Evolutionary conservation across 2,888 invertebrate genomes (phyloP), one percentile per base, ranked within the genome.

Genomic region (Philereme vetulata): DNA sequence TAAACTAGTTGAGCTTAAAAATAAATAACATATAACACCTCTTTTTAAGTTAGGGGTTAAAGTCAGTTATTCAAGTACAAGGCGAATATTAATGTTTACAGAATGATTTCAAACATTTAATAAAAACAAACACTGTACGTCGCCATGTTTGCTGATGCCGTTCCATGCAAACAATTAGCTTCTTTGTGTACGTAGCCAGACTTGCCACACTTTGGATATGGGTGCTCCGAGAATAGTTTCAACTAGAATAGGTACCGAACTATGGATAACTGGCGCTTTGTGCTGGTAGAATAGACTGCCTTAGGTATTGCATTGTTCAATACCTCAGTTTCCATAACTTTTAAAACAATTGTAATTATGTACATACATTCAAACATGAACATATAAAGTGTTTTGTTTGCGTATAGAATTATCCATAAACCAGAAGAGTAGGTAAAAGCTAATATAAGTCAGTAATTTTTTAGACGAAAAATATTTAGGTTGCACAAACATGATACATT

Each of bases 151-250:
- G 73, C 77, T 72, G 77, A 78, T 77, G 79, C 78, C 76, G 78
- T 78, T 77, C 76, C 75, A 71, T 67, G 75, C 76, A 81, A 84
- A 85, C 84, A 85, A 86, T 86, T 85, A 86, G 78, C 84, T 83
- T 74, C 78, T 80, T 81, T 84, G 82, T 86, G 81, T 83, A 80
- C 82, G 77, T 75, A 72, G 71, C 68, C 74, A 75, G 76, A 77
- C 81, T 80, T 78, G 77, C 79, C 75, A 75, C 75, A 76, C 76
- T 79, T 75, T 68, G 67, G 70, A 74, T 75, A 70, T 77, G 79
- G 76, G 76, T 78, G 21, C 56, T 48, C 11, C 51, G 51, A 38
- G 48, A 58, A 58, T 52, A 58, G 55, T 48, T 58, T 45, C 32
- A 33, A 58, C 62, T 62, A 61, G 60, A 58, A 61, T 49, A 51